Conservation (phyloP, 2,797 vertebrate genomes). For the Sus cebifrons region DNA sequence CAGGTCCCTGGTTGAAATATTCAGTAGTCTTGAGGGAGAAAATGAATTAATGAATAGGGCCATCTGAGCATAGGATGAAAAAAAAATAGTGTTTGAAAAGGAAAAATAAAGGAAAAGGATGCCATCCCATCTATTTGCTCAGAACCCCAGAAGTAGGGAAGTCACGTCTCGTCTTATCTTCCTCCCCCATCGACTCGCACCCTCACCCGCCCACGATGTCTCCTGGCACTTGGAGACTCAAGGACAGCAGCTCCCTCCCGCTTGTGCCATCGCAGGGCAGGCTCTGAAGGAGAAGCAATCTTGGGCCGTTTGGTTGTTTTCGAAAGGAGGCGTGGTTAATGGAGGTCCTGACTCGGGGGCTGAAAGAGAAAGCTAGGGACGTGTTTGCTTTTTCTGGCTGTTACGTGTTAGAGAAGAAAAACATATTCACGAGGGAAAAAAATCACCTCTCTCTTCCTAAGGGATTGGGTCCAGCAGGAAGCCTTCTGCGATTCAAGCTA, state of each 20-base stretch:
- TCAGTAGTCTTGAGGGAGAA: slow-evolving; percentile 81
- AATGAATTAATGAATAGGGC: slow-evolving; percentile 80
- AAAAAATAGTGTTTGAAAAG: slow-evolving; percentile 2
- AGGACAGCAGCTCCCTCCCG: background rate
- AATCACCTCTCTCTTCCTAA: background rate
- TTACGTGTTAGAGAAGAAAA: slow-evolving; percentile 44
- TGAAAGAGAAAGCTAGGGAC: slow-evolving; percentile 30
- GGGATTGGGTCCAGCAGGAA: background rate
- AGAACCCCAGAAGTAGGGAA: background rate
- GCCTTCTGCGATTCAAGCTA: background rate
- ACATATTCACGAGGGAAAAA: background rate
- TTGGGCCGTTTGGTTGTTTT: slow-evolving; percentile 31
- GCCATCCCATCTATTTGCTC: background rate
- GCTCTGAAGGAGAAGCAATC: background rate
- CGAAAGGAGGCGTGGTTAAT: slow-evolving; percentile 38
- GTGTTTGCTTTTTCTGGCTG: slow-evolving; percentile 58
- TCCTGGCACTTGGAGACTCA: background rate
- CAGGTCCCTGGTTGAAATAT: slow-evolving; percentile 78
- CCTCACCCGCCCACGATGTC: too few relatives aligned
- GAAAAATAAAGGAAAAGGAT: background rate
- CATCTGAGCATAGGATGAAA: slow-evolving; percentile 25
- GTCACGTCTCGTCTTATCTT: background rate
- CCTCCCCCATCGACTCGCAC: background rate
- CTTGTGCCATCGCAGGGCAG: background rate
- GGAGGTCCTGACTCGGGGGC: slow-evolving; percentile 55